Conservation (phyloP, 2,888 invertebrate species). For the Silvanus unidentatus region DNA sequence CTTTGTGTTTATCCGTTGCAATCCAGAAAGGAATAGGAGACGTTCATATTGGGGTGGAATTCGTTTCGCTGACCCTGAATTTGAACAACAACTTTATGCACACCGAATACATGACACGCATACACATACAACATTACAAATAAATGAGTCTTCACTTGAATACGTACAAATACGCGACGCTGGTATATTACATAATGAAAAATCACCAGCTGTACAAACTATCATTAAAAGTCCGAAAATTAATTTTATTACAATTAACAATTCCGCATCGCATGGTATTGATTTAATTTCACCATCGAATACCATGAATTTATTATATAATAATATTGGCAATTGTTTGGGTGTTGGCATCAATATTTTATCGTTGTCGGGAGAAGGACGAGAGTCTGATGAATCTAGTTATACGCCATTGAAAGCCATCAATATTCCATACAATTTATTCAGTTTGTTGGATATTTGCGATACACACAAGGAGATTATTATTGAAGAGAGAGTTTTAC, state of each 20-base stretch:
- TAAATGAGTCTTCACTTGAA: slow-evolving; percentile 71
- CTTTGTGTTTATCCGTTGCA: slow-evolving; percentile 92
- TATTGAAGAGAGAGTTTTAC: slow-evolving; percentile 80
- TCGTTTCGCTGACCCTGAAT: slow-evolving; percentile 82
- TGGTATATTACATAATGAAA: slow-evolving; percentile 92
- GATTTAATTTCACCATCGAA: slow-evolving; percentile 85
- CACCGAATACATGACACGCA: slow-evolving; percentile 75
- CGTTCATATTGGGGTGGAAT: slow-evolving; percentile 94
- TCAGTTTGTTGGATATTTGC: slow-evolving; percentile 94
- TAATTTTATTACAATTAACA: slow-evolving; percentile 73
- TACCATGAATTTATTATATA: slow-evolving; percentile 69
- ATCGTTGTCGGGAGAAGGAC: slow-evolving; percentile 87
- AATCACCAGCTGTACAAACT: slow-evolving; percentile 86
- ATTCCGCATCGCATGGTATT: slow-evolving; percentile 86
- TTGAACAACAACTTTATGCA: slow-evolving; percentile 79
- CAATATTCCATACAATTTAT: slow-evolving; percentile 83
- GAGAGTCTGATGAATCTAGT: slow-evolving; percentile 80
- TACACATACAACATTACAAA: slow-evolving; percentile 65
- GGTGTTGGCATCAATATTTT: slow-evolving; percentile 88
- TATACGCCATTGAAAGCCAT: slow-evolving; percentile 78
- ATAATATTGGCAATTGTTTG: slow-evolving; percentile 70
- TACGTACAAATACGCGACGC: slow-evolving; percentile 84
- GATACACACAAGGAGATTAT: slow-evolving; percentile 88
- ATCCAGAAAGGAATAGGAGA: slow-evolving; percentile 60
- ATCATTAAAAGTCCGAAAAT: slow-evolving; percentile 81